These are phyloP conservation scores for Beroe forskalii DNA, from an alignment of 37 sponge, comb jelly and placozoan species.

Conservation along the genomic window DNA sequence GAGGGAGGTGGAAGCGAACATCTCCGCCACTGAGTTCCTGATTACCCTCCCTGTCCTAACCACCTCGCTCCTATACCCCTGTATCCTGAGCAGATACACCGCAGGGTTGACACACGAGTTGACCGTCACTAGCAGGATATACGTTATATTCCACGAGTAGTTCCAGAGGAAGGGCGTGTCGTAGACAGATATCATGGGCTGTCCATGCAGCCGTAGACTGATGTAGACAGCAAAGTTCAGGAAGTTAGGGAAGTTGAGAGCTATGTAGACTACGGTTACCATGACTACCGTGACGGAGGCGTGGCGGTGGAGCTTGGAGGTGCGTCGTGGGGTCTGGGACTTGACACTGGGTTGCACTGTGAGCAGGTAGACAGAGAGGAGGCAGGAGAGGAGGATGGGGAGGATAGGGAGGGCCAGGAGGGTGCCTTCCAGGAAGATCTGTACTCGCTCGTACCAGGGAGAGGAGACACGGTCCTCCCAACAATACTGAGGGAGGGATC, in stretches of 20 bases:
- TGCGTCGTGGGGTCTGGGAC: not conserved
- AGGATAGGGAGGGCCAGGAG: constrained; percentile 50
- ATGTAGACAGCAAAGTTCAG: constrained; percentile 25
- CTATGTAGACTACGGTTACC: constrained; percentile 24
- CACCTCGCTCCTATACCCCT: not conserved
- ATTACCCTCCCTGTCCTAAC: not conserved
- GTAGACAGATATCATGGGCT: not conserved
- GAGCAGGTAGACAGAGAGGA: constrained; percentile 23
- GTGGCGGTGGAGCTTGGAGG: not conserved
- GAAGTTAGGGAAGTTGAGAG: constrained; percentile 43
- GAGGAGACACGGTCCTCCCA: not conserved
- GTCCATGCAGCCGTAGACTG: not conserved
- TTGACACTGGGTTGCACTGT: not conserved
- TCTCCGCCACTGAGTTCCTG: not conserved
- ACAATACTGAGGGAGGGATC: constrained; percentile 60
- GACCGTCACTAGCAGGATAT: not conserved
- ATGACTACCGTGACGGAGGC: constrained; percentile 16
- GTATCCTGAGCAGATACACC: constrained; percentile 19
- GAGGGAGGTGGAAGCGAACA: not conserved
- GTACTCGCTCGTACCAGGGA: not conserved
- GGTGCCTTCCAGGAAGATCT: not conserved
- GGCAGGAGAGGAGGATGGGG: constrained; percentile 26
- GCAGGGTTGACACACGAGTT: constrained; percentile 35
- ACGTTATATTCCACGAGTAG: constrained; percentile 42
- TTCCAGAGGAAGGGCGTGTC: constrained; percentile 40